Base-by-base conservation (phyloP, 2,113 vertebrate species). In the Rhodinocichla rosea region DNA sequence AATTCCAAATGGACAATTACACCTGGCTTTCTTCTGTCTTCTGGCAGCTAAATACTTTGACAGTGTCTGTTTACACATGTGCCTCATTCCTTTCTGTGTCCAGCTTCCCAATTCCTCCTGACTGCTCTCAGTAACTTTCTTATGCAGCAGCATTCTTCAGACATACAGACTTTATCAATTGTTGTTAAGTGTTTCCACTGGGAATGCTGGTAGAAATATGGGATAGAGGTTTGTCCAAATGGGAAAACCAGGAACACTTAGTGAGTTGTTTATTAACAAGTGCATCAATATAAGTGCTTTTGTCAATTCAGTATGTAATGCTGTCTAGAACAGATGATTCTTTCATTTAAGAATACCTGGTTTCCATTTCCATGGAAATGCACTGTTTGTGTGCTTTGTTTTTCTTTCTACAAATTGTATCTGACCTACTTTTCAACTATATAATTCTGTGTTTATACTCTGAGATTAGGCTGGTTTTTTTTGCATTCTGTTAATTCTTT, bases 321-420 rank as follows among this genome's bases (percentile, higher is more conserved):
- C 17, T 75, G 24, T n/a, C 53, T 68, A 50, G 42, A 40, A 71
- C 44, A 11, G 33, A 62, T 69, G 35, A 50, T 76, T 20, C 39
- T 71, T 89, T 89, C 47, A 33, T 71, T 83, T 15, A 84, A 23
- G 40, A 65, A 56, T n/a, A 55, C n/a, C 15, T 18, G 19, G 21
- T 89, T 77, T 70, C 28, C 32, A 24, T 67, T 62, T 77, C n/a
- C n/a, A n/a, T n/a, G n/a, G n/a, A n/a, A n/a, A n/a, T n/a, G n/a
- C n/a, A n/a, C n/a, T 44, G 24, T 35, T 35, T 49, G 32, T 0
- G 0, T 7, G 6, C 28, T 68, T 83, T 55, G 8, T 35, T 37
- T 45, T 59, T 47, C 18, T 65, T 67, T 57, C 30, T 63, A 70
- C 35, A 56, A 69, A 39, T 74, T 69, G 4, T 40, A 11, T 39